Percentiles rank a stretch among this genome's conserved stretches.
Conservation (phyloP, 30 jellyfish, hydroid and myxozoan species). For the Nemopilema nomurai region DNA sequence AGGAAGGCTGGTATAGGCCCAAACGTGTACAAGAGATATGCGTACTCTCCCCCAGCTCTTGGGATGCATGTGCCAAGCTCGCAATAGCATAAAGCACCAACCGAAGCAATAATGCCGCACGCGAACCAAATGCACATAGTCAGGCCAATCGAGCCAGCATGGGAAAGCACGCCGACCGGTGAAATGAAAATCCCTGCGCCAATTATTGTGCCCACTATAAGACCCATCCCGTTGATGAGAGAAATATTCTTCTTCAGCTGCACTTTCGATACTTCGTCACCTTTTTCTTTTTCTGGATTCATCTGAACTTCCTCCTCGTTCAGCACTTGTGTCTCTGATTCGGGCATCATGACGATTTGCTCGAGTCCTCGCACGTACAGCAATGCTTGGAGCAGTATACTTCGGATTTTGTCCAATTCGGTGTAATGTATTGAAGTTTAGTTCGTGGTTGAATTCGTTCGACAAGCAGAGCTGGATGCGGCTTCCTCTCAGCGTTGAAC, state of each 20-base stretch:
- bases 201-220: constrained; percentile 82
- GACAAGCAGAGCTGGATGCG: background rate
- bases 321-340: constrained; percentile 26
- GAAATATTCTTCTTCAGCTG: constrained; percentile 65
- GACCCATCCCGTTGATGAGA: constrained; percentile 61
- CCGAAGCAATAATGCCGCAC: constrained; percentile 76
- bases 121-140: constrained; percentile 74
- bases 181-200: constrained; percentile 90
- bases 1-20: constrained; percentile 89
- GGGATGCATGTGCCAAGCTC: constrained; percentile 88
- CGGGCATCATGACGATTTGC: no score
- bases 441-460: background rate
- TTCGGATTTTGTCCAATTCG: no score
- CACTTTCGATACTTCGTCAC: constrained; percentile 17
- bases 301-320: constrained; percentile 6
- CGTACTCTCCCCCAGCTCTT: constrained; percentile 72
- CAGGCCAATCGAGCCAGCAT: constrained; percentile 82
- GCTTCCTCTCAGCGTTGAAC: background rate
- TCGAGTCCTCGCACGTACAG: no score
- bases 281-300: background rate
- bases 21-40: constrained; percentile 52
- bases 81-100: constrained; percentile 81
- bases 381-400: background rate
- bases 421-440: background rate
- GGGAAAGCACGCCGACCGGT: constrained; percentile 64